These are phyloP conservation scores for Coremacera marginata DNA, from an alignment of 2,888 invertebrate genomes.

Conservation along the genomic window DNA sequence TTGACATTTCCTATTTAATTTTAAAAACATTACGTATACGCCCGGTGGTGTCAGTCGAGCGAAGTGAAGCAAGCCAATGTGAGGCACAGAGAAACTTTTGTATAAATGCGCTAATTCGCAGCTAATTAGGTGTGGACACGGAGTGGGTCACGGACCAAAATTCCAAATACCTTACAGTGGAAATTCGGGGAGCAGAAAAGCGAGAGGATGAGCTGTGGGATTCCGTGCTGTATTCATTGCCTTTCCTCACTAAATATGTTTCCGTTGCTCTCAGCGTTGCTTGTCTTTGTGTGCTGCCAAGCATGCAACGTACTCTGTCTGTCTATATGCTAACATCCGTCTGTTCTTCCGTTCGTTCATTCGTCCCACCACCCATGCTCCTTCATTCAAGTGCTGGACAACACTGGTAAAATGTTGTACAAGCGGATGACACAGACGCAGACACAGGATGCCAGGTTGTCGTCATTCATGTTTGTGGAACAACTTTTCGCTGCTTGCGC, in stretches of 20 bases:
- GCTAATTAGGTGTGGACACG: constrained; percentile 48
- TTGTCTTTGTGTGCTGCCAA: background rate
- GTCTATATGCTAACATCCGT: background rate
- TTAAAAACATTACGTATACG: constrained; percentile 22
- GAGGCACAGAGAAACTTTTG: constrained; percentile 21
- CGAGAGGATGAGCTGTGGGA: too few relatives aligned
- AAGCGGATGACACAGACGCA: constrained; percentile 18
- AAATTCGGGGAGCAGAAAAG: too few relatives aligned
- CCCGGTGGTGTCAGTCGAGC: background rate
- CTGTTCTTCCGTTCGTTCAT: background rate
- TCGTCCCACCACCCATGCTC: too few relatives aligned
- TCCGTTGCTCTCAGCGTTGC: background rate
- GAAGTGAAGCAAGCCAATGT: background rate
- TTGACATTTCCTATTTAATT: constrained; percentile 26
- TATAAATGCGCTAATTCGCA: constrained; percentile 46
- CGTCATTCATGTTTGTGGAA: constrained; percentile 18
- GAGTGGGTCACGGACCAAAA: background rate
- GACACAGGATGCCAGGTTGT: constrained; percentile 26
- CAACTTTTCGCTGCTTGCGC: background rate
- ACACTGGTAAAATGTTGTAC: background rate
- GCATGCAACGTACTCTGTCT: background rate
- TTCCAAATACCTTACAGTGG: background rate
- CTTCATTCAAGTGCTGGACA: background rate
- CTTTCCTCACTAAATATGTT: background rate
- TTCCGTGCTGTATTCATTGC: background rate